A percentile compares a stretch with the other conserved stretches of the same genome.
These are phyloP conservation scores for Cepaea hortensis DNA, from an alignment of 2,888 invertebrate species.

Conservation along the genomic window DNA sequence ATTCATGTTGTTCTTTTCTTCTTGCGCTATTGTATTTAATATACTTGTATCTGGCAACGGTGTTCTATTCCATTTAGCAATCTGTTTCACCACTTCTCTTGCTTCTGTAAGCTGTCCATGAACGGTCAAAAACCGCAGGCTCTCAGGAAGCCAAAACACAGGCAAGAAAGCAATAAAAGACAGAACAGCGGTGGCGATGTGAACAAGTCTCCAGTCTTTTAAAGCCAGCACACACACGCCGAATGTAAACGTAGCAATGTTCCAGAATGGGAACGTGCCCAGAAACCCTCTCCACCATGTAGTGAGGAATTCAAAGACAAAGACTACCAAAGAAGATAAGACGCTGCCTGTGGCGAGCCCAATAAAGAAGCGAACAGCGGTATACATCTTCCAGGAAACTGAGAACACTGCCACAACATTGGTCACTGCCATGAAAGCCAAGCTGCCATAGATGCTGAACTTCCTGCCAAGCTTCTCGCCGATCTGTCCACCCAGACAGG, in stretches of 20 bases:
- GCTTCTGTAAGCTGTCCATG: background rate
- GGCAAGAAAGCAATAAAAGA: background rate
- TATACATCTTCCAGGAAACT: slow-evolving; percentile 61
- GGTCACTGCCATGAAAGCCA: background rate
- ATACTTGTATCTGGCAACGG: background rate
- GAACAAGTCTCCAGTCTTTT: no score
- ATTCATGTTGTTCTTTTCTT: background rate
- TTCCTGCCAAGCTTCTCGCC: background rate
- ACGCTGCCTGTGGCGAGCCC: background rate
- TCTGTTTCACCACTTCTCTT: background rate
- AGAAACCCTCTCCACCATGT: background rate
- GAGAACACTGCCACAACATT: slow-evolving; percentile 52
- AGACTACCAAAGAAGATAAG: background rate
- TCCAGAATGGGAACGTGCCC: no score
- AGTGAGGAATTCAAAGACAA: background rate
- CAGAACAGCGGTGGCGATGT: background rate
- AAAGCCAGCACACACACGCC: no score
- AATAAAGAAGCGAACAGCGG: slow-evolving; percentile 33
- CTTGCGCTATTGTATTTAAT: background rate
- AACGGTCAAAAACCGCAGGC: background rate
- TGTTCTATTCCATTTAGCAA: background rate
- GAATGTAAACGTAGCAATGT: no score
- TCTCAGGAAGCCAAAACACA: slow-evolving; percentile 1
- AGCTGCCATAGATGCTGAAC: background rate
- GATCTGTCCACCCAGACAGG: slow-evolving; percentile 60